Evolutionary conservation across 92 coral and sea anemone species (phyloP), one percentile per base, ranked within the genome.

Genomic region (Plumapathes pennacea): DNA sequence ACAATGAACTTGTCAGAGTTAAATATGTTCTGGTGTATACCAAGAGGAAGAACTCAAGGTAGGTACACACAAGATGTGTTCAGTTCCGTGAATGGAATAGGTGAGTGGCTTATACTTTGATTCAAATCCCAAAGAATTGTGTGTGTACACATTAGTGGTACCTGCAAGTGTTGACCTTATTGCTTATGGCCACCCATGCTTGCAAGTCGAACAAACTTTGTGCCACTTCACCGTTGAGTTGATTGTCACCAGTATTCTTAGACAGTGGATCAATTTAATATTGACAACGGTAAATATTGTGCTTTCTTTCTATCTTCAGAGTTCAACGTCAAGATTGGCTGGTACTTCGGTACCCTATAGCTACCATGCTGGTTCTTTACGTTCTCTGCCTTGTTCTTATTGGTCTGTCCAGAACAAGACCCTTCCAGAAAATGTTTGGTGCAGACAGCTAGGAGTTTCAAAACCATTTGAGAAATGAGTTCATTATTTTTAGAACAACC

Each of bases 1-100:
- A 94, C 51, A 94, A 94, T 70, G 90, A 94, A 38, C 76, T 88
- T 11, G 69, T 94, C 9, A 65, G 96, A 38, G 96, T 94, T 19
- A 94, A 84, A 31, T 94, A 89, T 62, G 62, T 94, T 57, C 32
- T 94, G 75, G 99, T 88, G 0, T 94, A 94, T 62, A 79, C 96
- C 0, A 85, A 81, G 65, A 75, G 59, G 76, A 49, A 51, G 54
- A 62, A 32, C 38, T 29, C 33, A 29, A 4, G 34, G 42, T 0
- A 66, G 64, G 73, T 66, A 26, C 22, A 42, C 20, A n/a, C n/a
- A n/a, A n/a, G n/a, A n/a, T n/a, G n/a, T n/a, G n/a, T n/a, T n/a
- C n/a, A n/a, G n/a, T 37, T 37, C 41, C n/a, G 10, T 37, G 41
- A 10, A n/a, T 10, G 10, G 10, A 37, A 37, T 10, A 37, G 10